Evolutionary conservation across 2,113 vertebrate species (phyloP), one percentile per base, ranked within the genome.

Genomic region (Epinephelus moara): DNA sequence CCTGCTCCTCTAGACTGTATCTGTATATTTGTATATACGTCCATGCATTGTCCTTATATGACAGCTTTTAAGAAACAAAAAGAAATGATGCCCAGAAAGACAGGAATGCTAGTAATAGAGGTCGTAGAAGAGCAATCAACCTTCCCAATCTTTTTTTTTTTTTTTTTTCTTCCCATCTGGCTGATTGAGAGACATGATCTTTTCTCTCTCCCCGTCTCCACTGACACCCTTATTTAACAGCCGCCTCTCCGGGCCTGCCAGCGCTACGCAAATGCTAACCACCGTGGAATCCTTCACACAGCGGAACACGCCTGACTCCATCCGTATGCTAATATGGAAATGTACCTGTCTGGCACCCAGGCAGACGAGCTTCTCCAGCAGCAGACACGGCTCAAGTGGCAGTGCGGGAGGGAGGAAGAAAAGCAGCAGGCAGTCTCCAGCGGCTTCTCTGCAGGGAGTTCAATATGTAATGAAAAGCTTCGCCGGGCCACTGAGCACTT

Each of bases 381-480:
- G 64, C 62, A 55, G 56, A 37, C 52, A 2, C 6, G 13, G 53
- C 45, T 21, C 37, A 40, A 33, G 80, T 12, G 75, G 67, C 49
- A 11, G 33, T 14, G 56, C 4, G 30, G 11, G 30, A 4, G 68
- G n/a, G 3, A 6, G 59, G 5, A 15, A 23, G 6, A 5, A 61
- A 17, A 50, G 79, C 49, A 56, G 78, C 61, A 27, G 63, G 74
- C 70, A 15, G 74, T 68, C 79, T 78, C 66, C 27, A 9, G 62
- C 17, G 2, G 50, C 53, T 53, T 77, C 77, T 76, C 85, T 68
- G 85, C 68, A 8, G 90, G 88, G 88, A 81, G 83, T 91, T 89
- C 86, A 88, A 82, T 85, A 78, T 82, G 86, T 89, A 82, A 92
- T 92, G 71, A 81, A 86, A 89, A 85, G 89, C 86, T 74, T 84